Evolutionary conservation across 2,113 vertebrate genomes (phyloP).

Genomic region (Boleophthalmus pectinirostris): DNA sequence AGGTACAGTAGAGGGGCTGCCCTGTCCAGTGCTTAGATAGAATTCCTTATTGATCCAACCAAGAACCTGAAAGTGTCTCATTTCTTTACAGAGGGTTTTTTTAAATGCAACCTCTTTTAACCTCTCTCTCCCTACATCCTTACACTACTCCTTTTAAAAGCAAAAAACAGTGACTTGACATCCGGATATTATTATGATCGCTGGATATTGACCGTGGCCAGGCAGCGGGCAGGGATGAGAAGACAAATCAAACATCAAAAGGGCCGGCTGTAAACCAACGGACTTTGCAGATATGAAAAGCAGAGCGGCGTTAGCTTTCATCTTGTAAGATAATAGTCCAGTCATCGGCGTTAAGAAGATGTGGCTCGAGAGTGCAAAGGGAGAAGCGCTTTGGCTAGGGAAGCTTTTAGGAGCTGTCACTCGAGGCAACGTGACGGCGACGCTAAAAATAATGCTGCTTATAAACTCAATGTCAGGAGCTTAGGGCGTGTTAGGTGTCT

Average conservation of each 20-base stretch:
- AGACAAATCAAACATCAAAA: constrained; percentile 69
- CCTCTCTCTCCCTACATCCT: constrained; percentile 28
- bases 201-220: constrained; percentile 63
- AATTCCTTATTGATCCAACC: constrained; percentile 77
- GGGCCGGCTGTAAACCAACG: constrained; percentile 40
- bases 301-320: constrained; percentile 63
- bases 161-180: constrained; percentile 53
- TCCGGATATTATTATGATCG: constrained; percentile 70
- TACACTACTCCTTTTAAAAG: constrained; percentile 51
- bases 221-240: constrained; percentile 37
- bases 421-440: constrained; percentile 57
- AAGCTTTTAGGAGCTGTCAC: constrained; percentile 73
- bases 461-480: constrained; percentile 69
- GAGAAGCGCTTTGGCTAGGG: constrained; percentile 58
- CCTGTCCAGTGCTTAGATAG: constrained; percentile 62
- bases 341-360: constrained; percentile 64
- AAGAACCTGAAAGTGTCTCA: constrained; percentile 67
- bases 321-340: constrained; percentile 73
- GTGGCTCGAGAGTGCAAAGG: constrained; percentile 61
- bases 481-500: constrained; percentile 65
- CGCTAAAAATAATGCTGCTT: constrained; percentile 73
- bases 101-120: constrained; percentile 47
- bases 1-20: constrained; percentile 23
- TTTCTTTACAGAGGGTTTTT: constrained; percentile 68
- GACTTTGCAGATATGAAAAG: constrained; percentile 62